Conservation (phyloP, 2,113 vertebrate species). For the Irena cyanogastra region DNA sequence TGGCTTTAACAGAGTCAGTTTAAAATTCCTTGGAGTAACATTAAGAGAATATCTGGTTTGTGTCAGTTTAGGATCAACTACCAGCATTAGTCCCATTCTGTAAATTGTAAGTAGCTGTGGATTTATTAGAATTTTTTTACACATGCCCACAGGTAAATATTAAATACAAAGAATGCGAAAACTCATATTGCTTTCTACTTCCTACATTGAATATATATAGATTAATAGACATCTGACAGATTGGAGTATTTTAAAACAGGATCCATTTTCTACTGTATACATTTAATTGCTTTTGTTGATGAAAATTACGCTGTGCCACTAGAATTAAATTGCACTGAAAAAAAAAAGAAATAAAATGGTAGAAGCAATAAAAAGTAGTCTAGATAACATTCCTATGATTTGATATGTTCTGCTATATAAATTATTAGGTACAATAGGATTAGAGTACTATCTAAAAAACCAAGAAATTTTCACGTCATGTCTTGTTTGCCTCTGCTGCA, state of each 20-base stretch:
- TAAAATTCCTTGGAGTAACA: conserved; percentile 87
- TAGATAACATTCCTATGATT: neutral
- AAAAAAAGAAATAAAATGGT: neutral
- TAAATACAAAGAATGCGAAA: conserved; percentile 61
- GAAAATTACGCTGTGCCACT: conserved; percentile 34
- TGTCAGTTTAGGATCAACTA: conserved; percentile 82
- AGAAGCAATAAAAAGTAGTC: neutral
- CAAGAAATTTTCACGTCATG: neutral
- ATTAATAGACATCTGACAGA: conserved; percentile 37
- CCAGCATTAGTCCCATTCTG: conserved; percentile 57
- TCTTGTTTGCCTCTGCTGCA: neutral
- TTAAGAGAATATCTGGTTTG: conserved; percentile 82
- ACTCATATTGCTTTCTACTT: conserved; percentile 44
- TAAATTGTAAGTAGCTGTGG: conserved; percentile 72
- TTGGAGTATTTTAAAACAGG: conserved; percentile 6
- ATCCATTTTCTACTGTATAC: conserved; percentile 26
- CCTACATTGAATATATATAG: conserved; percentile 12
- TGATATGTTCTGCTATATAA: neutral
- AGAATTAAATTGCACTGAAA: neutral
- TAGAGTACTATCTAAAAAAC: neutral
- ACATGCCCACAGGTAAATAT: conserved; percentile 74
- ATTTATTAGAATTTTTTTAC: conserved; percentile 70
- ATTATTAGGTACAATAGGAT: neutral
- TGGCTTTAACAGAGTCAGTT: conserved; percentile 89
- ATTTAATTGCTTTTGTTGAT: conserved; percentile 51